Evolutionary conservation across 2,797 vertebrate genomes (phyloP), one percentile per base, ranked within the genome.

Genomic region (Holocentrus rufus): DNA sequence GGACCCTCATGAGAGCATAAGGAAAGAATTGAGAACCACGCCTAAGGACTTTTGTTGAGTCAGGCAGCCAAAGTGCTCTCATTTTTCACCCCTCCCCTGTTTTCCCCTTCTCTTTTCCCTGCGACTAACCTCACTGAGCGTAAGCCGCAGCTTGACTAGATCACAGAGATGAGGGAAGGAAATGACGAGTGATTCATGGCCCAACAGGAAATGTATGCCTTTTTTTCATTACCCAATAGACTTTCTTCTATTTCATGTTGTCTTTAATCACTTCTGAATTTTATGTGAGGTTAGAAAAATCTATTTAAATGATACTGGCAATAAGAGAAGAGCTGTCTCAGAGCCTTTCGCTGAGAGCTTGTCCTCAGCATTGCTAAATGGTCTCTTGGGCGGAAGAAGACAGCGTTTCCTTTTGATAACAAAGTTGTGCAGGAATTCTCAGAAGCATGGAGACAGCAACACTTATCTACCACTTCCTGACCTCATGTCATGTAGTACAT

Each of bases 71-170:
- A 27, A 62, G 36, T 25, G 4, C 59, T 61, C 74, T 81, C 67
- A 44, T 53, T 72, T 80, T 84, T 57, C 72, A 65, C 11, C 50
- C 72, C 81, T 79, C 75, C 86, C 62, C 27, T 49, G 15, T 36
- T 64, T 63, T 49, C 30, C 58, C 60, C 20, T 44, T 47, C 3
- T 76, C 44, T 27, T 23, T 42, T 25, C 36, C 14, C 11, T 77
- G 17, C 23, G 64, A 77, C 23, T 42, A 78, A 72, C 81, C 22
- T 92, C 91, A 84, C 90, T 87, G 88, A 89, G 50, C 17, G 71
- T 7, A 57, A 30, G 27, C 74, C 18, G 42, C 23, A 63, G 4
- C 25, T 22, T 13, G 5, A 61, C 10, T 30, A 72, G 67, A 81
- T 80, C 17, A 34, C 55, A 52, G 15, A 47, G 59, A 77, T 23